Conservation (phyloP, 2,888 invertebrate genomes). For the Lasioglossum leucozonium region DNA sequence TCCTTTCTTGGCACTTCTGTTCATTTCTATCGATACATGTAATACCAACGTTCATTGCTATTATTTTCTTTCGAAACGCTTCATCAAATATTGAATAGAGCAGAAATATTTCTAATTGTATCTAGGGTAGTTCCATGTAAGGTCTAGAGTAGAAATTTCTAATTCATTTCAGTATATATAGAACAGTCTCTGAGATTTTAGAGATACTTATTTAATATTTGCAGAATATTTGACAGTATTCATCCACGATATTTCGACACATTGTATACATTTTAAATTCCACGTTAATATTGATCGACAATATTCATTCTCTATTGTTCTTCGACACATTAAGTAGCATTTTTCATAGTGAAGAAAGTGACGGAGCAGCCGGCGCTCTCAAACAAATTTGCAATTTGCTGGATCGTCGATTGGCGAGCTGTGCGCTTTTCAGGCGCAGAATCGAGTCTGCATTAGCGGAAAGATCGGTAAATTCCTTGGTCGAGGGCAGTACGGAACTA, state of each 20-base stretch:
- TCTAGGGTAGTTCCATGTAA: too few species aligned
- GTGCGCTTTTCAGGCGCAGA: background rate
- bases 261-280: too few species aligned
- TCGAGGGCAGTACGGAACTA: background rate
- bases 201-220: too few species aligned
- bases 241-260: too few species aligned
- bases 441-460: background rate
- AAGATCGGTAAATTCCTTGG: constrained; percentile 1
- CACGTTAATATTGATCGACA: background rate
- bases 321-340: background rate
- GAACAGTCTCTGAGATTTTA: too few species aligned
- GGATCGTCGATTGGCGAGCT: background rate
- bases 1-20: background rate
- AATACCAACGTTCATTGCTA: background rate
- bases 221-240: too few species aligned
- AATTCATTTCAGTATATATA: background rate
- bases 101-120: background rate
- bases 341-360: background rate
- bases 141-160: too few species aligned
- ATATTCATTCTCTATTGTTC: background rate
- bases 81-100: too few species aligned
- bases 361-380: background rate
- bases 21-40: background rate
- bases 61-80: too few species aligned
- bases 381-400: background rate